Base-by-base conservation (phyloP, 2,888 invertebrate genomes). In the Lasiommata megera region DNA sequence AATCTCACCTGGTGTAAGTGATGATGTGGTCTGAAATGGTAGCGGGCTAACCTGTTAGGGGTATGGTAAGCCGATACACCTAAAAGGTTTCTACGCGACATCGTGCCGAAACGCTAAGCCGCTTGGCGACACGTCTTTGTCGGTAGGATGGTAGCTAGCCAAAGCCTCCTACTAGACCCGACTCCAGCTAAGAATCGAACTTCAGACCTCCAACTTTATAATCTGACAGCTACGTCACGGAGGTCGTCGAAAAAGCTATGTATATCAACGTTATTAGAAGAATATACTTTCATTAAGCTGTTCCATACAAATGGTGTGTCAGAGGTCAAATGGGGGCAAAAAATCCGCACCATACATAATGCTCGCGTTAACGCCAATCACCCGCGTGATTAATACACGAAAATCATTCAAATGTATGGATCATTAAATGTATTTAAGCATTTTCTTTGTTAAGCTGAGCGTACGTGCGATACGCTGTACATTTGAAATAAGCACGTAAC, bases 331-430 rank as follows among this genome's bases (percentile, higher is more conserved):
- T 54, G 69, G 64, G 41, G 43, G 58, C 53, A 50, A 66, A 62
- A 54, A 36, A 69, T 67, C 63, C 41, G 56, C 62, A 60, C 48
- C 65, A 70, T 66, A 66, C 72, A 74, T 75, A 79, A 77, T 72
- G 74, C 71, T 69, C 75, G 73, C 64, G 71, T 71, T 69, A 72
- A 75, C 73, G 79, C 74, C 78, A 80, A 80, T 82, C 82, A 80
- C 63, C 57, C 56, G 57, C 54, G 75, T 81, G 81, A 82, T 82
- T 82, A 76, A 82, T 82, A 76, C 47, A 58, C 55, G 48, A 55
- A 60, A 56, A 67, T 61, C 61, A 61, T 63, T 60, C 60, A 60
- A 60, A 59, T 55, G 60, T 50, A 51, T 44, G 56, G 63, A 64
- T 67, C 67, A 67, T 68, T 68, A 67, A 53, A 58, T 29, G 52